Conservation (phyloP, 2,113 vertebrate species). For the Benitochromis conjunctus region DNA sequence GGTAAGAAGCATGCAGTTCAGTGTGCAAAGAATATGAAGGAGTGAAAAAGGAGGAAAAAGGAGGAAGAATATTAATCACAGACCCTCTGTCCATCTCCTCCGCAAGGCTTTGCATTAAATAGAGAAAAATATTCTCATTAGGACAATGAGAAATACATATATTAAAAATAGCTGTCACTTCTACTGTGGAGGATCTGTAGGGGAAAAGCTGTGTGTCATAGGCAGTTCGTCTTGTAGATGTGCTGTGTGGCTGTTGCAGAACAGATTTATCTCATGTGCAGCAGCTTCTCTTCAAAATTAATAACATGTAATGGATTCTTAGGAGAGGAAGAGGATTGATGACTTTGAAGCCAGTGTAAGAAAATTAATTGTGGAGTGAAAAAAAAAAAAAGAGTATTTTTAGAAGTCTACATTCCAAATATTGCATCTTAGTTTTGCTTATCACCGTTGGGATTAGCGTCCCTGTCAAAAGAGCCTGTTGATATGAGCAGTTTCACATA, state of each 20-base stretch:
- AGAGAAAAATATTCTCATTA: conserved; percentile 48
- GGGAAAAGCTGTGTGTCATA: not conserved
- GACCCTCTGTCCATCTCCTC: conserved; percentile 10
- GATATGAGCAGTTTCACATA: conserved; percentile 10
- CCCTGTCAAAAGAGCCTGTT: not conserved
- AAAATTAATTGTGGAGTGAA: not conserved
- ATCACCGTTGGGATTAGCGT: not conserved
- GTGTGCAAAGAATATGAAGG: not conserved
- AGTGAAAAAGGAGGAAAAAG: not conserved
- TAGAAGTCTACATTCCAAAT: not conserved
- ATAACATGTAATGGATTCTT: not conserved
- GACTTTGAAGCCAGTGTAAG: not conserved
- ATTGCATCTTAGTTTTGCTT: not conserved
- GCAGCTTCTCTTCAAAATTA: not conserved
- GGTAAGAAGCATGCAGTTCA: not conserved
- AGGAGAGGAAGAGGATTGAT: not conserved
- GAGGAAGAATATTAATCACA: conserved; percentile 19
- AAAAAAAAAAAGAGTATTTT: not conserved
- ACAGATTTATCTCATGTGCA: not conserved
- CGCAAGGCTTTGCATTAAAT: conserved; percentile 13
- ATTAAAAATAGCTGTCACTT: conserved; percentile 40
- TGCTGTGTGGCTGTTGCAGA: not conserved
- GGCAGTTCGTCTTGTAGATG: not conserved
- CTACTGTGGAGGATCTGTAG: conserved; percentile 4
- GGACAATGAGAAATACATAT: conserved; percentile 42